Conservation (phyloP, 2,113 vertebrate genomes). For the Ammodytes marinus region DNA sequence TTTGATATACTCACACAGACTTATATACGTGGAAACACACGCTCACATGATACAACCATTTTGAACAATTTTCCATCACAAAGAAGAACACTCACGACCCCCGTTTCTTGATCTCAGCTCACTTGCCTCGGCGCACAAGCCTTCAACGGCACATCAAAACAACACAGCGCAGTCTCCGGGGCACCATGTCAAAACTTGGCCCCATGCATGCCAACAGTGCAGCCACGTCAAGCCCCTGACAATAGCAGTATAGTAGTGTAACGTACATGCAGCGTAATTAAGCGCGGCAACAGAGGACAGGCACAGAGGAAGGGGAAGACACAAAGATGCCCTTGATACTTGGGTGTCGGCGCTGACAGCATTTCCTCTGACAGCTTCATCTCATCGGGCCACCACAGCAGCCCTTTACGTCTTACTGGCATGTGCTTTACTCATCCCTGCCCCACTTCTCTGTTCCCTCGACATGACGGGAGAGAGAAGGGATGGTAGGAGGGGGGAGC, state of each 20-base stretch:
- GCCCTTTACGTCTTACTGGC: constrained; percentile 81
- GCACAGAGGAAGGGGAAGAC: constrained; percentile 57
- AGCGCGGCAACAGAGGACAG: constrained; percentile 75
- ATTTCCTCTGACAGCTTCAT: constrained; percentile 83
- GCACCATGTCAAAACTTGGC: constrained; percentile 78
- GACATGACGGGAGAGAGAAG: constrained; percentile 64
- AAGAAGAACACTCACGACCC: constrained; percentile 20
- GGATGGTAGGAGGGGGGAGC: constrained; percentile 25
- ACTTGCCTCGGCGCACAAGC: constrained; percentile 56
- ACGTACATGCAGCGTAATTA: constrained; percentile 74
- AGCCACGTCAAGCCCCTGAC: constrained; percentile 77
- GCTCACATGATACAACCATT: not conserved
- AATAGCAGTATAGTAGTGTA: constrained; percentile 56
- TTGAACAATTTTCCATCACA: constrained; percentile 27
- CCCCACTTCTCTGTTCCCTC: constrained; percentile 50
- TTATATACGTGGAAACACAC: not conserved
- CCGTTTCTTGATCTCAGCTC: constrained; percentile 32
- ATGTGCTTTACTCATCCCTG: constrained; percentile 82
- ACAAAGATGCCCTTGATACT: constrained; percentile 81
- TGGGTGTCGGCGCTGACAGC: constrained; percentile 79
- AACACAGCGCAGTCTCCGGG: constrained; percentile 65
- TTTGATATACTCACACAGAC: constrained; percentile 11
- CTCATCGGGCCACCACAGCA: constrained; percentile 59
- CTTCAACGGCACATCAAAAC: constrained; percentile 67
- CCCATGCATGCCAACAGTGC: constrained; percentile 69